These are phyloP conservation scores for Rhopalosiphum padi DNA, from an alignment of 1,140 invertebrate species.

Conservation along the genomic window DNA sequence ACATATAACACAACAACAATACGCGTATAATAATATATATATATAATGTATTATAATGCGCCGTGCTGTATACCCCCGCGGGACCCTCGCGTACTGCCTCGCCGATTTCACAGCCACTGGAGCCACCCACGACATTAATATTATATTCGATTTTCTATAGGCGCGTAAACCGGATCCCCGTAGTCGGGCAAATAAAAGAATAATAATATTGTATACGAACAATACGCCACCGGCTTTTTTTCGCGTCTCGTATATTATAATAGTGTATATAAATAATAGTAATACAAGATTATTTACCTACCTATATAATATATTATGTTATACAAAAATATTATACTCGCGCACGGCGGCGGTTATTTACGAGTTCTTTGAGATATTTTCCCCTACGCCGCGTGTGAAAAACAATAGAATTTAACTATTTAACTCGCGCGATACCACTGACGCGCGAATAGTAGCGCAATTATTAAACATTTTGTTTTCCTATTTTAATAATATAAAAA, in stretches of 20 bases:
- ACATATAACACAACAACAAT: background rate
- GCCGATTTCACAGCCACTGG: background rate
- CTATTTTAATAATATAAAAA: background rate
- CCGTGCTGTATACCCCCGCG: background rate
- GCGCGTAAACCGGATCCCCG: background rate
- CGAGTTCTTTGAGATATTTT: background rate
- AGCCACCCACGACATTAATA: background rate
- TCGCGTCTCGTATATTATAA: slow-evolving; percentile 1
- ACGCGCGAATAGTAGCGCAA: background rate
- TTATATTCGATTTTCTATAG: slow-evolving; percentile 3
- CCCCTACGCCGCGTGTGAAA: background rate
- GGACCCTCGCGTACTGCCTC: background rate
- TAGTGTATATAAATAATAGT: background rate
- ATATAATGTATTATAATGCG: background rate
- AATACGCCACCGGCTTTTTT: background rate
- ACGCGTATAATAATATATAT: background rate
- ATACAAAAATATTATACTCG: background rate
- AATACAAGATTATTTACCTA: background rate
- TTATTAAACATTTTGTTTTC: background rate
- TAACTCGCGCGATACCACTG: background rate
- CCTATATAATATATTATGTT: too few species aligned
- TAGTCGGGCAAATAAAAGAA: background rate
- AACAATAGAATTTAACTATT: slow-evolving; percentile 3
- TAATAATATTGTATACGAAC: background rate
- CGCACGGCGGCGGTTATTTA: background rate